These are phyloP conservation scores for Elanus axillaris DNA, from an alignment of 2,113 vertebrate genomes.

Conservation along the genomic window DNA sequence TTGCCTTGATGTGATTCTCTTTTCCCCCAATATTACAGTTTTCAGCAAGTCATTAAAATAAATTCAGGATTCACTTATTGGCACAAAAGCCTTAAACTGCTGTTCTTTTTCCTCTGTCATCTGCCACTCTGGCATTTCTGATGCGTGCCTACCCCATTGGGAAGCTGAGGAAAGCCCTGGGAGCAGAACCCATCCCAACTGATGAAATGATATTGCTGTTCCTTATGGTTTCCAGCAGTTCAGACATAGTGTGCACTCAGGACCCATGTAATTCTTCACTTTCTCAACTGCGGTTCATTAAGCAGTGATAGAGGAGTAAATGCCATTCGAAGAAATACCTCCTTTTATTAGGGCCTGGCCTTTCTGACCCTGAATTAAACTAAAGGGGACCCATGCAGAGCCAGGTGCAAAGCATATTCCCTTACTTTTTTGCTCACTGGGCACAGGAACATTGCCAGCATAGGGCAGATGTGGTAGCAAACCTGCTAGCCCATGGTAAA, in stretches of 20 bases:
- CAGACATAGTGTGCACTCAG: accelerated
- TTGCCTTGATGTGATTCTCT: neutral
- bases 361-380: accelerated
- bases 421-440: neutral
- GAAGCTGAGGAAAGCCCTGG: neutral
- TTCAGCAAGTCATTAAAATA: neutral
- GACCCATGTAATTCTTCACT: neutral
- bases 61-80: neutral
- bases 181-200: neutral
- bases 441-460: neutral
- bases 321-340: neutral
- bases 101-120: neutral
- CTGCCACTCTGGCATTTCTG: neutral
- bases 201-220: neutral
- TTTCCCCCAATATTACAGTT: neutral
- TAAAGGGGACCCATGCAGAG: neutral
- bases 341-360: neutral
- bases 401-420: neutral
- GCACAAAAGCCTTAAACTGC: neutral
- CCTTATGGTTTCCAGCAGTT: neutral
- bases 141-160: neutral
- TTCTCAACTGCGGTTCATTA: neutral
- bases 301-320: neutral
- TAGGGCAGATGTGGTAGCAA: accelerated
- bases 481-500: accelerated